Percentiles rank a stretch among this genome's conserved stretches.
Evolutionary conservation across 2,888 invertebrate species (phyloP).

Genomic region (Stictocephala bisonia): DNA sequence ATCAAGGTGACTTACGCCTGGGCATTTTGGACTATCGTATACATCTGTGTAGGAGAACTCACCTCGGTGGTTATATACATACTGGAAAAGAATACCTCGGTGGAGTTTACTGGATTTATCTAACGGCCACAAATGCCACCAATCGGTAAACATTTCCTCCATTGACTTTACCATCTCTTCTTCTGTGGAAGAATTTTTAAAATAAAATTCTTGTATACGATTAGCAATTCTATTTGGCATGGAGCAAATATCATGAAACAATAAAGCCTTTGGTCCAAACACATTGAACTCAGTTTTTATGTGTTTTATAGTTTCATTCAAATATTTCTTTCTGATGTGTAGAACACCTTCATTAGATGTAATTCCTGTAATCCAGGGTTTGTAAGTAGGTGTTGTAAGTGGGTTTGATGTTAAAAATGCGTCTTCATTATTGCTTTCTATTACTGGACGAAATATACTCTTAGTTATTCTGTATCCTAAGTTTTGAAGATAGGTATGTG

Average conservation of each 20-base stretch:
- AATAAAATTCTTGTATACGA: conserved; percentile 1
- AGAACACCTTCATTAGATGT: conserved; percentile 23
- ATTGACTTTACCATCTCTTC: not conserved
- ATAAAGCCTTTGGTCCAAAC: not conserved
- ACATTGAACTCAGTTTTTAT: not conserved
- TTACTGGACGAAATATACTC: conserved; percentile 25
- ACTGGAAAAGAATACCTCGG: not conserved
- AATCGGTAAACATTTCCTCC: conserved; percentile 8
- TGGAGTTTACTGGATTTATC: not conserved
- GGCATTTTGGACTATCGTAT: not conserved
- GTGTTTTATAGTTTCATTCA: not conserved
- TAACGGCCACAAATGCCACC: conserved; percentile 14
- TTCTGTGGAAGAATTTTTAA: not conserved
- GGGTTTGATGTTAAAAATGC: conserved; percentile 16
- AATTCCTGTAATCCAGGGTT: conserved; percentile 8
- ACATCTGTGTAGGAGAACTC: conserved; percentile 9
- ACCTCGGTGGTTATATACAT: conserved; percentile 5
- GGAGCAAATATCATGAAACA: conserved; percentile 3
- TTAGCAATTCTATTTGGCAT: not conserved
- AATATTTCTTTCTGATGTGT: conserved; percentile 1
- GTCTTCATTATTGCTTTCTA: not conserved
- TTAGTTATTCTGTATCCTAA: not conserved
- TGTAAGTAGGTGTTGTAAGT: not conserved
- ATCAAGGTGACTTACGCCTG: conserved; percentile 21
- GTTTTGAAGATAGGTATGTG: not conserved